Base-by-base conservation (phyloP, 2,888 invertebrate species). In the Iphiclides podalirius region DNA sequence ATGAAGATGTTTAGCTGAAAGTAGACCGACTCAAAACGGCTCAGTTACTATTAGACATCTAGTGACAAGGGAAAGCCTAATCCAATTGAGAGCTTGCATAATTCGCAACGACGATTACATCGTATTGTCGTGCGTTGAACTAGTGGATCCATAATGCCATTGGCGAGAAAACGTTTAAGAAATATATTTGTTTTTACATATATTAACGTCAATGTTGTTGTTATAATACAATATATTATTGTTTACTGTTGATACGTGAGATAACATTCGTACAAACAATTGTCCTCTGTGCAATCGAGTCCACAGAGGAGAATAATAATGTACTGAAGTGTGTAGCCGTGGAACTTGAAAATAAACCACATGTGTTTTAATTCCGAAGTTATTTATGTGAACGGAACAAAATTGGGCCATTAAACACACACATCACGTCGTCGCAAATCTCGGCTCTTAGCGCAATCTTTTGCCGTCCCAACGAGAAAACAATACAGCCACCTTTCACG, bases 391-490 rank as follows among this genome's bases (percentile, higher is more conserved):
- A 31, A 33, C 20, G 14, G 7, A 20, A 28, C 11, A 28, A 33
- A 46, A 46, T 33, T 33, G 38, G 37, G 31, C 16, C 33, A 38
- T 38, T 46, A 33, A 14, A 31, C 12, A 78, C 67, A 72, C 80
- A 74, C 71, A 69, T 83, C 82, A 84, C 83, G 81, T 82, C 77
- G 77, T 79, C 79, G 73, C 76, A 84, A 83, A 85, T 84, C 81
- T 81, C 72, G 70, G 76, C 81, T 85, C 79, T 83, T 80, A 79
- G 75, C 79, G 75, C 80, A 85, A 84, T 85, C 84, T 80, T 73
- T 67, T 66, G 60, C 76, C 69, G 76, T 81, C 79, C 73, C 72
- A 62, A 67, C 67, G 76, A 74, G 79, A 76, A 83, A 86, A 86
- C 85, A 87, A 87, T 84, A 79, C 75, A 67, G 70, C 75, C 72